Evolutionary conservation across 2,888 invertebrate genomes (phyloP), one percentile per base, ranked within the genome.

Genomic region (Lapara coniferarum): DNA sequence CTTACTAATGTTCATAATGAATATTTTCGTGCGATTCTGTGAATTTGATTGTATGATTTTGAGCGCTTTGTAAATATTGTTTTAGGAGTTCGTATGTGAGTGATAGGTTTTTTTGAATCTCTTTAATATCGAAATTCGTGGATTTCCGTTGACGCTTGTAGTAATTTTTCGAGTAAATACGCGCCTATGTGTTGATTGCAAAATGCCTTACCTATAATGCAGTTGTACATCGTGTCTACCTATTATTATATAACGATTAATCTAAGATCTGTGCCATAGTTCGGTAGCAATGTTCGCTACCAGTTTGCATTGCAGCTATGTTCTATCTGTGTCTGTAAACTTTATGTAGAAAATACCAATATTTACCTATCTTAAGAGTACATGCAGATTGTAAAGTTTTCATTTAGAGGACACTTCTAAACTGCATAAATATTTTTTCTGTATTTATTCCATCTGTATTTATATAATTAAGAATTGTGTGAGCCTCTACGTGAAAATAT

Each of bases 1-100:
- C 78, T 80, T 78, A 83, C 77, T 83, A 84, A 85, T 81, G 77
- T 85, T 86, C 83, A 82, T 83, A 81, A 77, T 81, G 80, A 79
- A 83, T 81, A 79, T 83, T 83, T 80, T 80, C 80, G 81, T 82
- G 81, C 79, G 80, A 76, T 81, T 82, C 72, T 83, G 84, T 85
- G 87, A 82, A 85, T 87, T 89, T 83, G 82, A 80, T 89, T 91
- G 91, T 90, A 90, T 91, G 89, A 84, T 89, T 90, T 91, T 84
- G 89, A 88, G 87, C 83, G 89, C 87, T 91, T 86, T 93, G 93
- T 93, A 93, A 82, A 93, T 93, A 93, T 92, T 91, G 89, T 92
- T 92, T 92, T 91, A 92, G 90, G 91, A 85, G 88, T 89, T 88
- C 86, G 88, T 86, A 86, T 90, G 91, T 85, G 90, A 89, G 91